Evolutionary conservation across 2,797 vertebrate genomes (phyloP).

Genomic region (Ctenopoma multispine): DNA sequence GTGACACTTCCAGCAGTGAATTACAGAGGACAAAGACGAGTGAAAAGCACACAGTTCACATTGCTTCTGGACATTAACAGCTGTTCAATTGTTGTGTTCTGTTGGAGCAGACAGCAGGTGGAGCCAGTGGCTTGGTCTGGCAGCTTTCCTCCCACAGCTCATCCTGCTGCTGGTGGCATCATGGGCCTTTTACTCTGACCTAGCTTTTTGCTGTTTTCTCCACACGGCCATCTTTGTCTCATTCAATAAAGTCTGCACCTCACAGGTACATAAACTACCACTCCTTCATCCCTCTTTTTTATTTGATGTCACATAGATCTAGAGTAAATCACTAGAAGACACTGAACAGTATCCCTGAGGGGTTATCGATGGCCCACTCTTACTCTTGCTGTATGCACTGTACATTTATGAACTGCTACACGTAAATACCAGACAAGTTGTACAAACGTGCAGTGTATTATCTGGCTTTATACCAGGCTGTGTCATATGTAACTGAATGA

Average conservation of each 20-base stretch:
- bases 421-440: too few relatives aligned
- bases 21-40: too few relatives aligned
- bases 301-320: too few relatives aligned
- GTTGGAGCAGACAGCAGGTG: conserved; percentile 83
- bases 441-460: too few relatives aligned
- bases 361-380: too few relatives aligned
- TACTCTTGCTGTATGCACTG: too few relatives aligned
- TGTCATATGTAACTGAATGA: too few relatives aligned
- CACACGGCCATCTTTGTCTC: conserved; percentile 93
- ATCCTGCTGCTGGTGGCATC: conserved; percentile 86
- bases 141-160: conserved; percentile 91
- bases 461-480: too few relatives aligned
- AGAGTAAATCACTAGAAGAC: too few relatives aligned
- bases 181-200: conserved; percentile 86
- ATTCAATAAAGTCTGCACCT: conserved; percentile 99
- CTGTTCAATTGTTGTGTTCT: not conserved
- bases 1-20: not conserved
- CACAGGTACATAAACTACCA: conserved; percentile 82
- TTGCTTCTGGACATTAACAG: not conserved
- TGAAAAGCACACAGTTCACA: not conserved
- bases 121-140: conserved; percentile 87
- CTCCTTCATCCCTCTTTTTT: too few relatives aligned
- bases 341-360: too few relatives aligned
- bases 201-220: conserved; percentile 92
- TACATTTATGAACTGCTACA: too few relatives aligned